These are phyloP conservation scores for Pyrrhura leucotis DNA, from an alignment of 2,797 vertebrate species.

Conservation along the genomic window DNA sequence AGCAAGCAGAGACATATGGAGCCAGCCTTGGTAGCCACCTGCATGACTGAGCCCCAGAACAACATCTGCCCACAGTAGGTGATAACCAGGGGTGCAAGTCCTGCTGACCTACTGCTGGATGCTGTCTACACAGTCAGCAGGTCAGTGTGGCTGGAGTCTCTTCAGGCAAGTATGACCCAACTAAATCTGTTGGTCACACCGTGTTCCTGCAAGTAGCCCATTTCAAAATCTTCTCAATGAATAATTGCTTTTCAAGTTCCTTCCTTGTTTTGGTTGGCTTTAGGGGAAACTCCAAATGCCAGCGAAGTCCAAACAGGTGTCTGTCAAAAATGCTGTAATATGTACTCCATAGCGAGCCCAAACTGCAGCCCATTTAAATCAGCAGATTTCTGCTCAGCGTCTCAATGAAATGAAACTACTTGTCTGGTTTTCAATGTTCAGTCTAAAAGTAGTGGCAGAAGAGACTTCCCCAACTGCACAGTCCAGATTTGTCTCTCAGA, in stretches of 20 bases:
- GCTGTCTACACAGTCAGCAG: not conserved
- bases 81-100: not conserved
- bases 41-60: not conserved
- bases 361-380: not conserved
- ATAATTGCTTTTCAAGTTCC: not conserved
- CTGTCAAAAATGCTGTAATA: not conserved
- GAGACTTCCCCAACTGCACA: conserved; percentile 10
- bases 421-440: not conserved
- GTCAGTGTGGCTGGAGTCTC: not conserved
- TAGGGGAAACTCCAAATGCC: not conserved
- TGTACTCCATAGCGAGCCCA: not conserved
- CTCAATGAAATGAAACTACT: not conserved
- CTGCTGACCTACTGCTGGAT: not conserved
- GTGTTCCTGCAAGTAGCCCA: not conserved
- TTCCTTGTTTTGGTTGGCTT: not conserved
- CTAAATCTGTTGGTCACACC: not conserved
- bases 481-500: conserved; percentile 24
- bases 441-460: not conserved
- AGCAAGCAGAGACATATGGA: not conserved
- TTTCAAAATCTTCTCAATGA: not conserved
- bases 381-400: not conserved
- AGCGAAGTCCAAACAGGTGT: not conserved
- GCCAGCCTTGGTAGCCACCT: not conserved
- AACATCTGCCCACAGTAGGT: not conserved
- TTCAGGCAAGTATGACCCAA: not conserved